Conservation (phyloP, 92 coral and sea anemone species). For the Porites evermanni region DNA sequence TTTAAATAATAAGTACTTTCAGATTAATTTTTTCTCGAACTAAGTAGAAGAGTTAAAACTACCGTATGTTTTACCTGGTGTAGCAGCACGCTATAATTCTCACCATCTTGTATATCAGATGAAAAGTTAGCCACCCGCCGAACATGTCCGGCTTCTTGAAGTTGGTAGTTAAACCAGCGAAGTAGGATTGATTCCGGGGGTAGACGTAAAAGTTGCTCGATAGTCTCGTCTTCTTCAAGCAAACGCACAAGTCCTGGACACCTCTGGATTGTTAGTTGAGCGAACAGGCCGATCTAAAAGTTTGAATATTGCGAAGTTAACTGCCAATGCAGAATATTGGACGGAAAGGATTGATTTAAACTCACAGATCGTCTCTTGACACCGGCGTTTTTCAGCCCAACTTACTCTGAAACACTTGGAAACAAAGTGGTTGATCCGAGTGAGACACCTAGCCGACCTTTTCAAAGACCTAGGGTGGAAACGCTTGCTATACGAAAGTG, state of each 20-base stretch:
- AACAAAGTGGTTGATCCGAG: no score
- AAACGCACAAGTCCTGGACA: constrained; percentile 93
- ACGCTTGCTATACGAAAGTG: no score
- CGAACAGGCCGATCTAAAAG: constrained; percentile 87
- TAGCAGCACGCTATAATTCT: constrained; percentile 88
- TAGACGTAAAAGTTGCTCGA: constrained; percentile 77
- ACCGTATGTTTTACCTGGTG: constrained; percentile 62
- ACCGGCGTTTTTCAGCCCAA: no score
- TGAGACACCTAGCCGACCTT: no score
- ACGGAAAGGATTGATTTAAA: not conserved
- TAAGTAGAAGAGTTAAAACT: no score
- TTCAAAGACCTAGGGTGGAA: no score
- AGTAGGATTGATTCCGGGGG: constrained; percentile 90
- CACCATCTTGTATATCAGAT: constrained; percentile 85
- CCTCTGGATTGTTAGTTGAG: constrained; percentile 75
- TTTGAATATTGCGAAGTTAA: not conserved
- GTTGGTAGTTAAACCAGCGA: constrained; percentile 95
- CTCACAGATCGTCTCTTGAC: no score
- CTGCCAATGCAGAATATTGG: not conserved
- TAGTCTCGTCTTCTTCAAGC: constrained; percentile 80
- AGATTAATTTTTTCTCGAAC: no score
- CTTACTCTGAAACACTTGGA: no score
- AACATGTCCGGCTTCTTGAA: constrained; percentile 83
- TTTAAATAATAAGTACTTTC: no score
- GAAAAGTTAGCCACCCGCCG: constrained; percentile 84